Evolutionary conservation across 2,113 vertebrate species (phyloP), one percentile per base, ranked within the genome.

Genomic region (Scalopus aquaticus): DNA sequence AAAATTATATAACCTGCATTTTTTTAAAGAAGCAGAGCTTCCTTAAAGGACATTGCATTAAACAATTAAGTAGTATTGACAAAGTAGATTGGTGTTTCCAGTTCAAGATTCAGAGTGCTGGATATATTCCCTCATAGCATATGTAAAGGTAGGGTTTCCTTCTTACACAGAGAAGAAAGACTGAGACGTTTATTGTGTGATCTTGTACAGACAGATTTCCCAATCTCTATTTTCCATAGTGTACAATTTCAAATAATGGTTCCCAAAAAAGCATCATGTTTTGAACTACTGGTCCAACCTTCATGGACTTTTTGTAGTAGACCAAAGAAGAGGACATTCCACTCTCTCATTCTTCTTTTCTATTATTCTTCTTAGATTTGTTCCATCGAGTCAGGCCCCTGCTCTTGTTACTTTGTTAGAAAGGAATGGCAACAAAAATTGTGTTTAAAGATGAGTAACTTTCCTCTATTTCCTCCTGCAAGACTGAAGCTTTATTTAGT

Each of bases 21-120:
- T 65, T 60, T 92, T 81, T 67, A 49, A 94, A 80, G 35, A n/a
- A n/a, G n/a, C n/a, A n/a, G n/a, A n/a, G n/a, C 2, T 89, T 81
- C 62, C 7, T 62, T 49, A 42, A 76, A 42, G 28, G 39, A 20
- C 32, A 62, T 70, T 44, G 39, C n/a, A 17, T 35, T 42, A n/a
- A 69, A 37, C 13, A 84, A 83, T 77, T 54, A 81, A 92, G 51
- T 32, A 65, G 4, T 0, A 37, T 6, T 46, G n/a, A 62, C 9
- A 42, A 79, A 87, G 70, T 17, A 86, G 26, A 46, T 32, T 77
- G 19, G 19, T 51, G 7, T 35, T 90, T 89, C 65, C 35, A 62
- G 35, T 49, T 78, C 80, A 73, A 19, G 64, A 56, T 49, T 78
- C 30, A n/a, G 2, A 87, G 20, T n/a, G 4, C 15, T 88, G 22